Percentiles rank a stretch among this genome's conserved stretches.
Evolutionary conservation across 2,113 vertebrate genomes (phyloP).

Genomic region (Triplophysa siluroides): DNA sequence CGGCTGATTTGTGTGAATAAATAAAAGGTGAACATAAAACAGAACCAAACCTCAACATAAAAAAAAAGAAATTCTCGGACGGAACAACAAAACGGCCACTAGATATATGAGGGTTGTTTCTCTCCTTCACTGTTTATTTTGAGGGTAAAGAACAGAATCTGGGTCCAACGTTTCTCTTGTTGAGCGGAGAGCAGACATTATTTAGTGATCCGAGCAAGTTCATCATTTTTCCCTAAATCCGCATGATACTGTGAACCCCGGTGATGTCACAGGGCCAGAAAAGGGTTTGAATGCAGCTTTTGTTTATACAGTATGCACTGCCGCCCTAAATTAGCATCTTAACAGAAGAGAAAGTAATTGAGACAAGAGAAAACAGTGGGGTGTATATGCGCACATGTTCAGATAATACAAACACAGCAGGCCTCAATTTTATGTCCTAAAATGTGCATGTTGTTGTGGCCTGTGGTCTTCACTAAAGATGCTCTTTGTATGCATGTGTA

Average conservation of each 20-base stretch:
- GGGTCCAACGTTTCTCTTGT: constrained; percentile 8
- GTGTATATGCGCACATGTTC: neutral
- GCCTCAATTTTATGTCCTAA: neutral
- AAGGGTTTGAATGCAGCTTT: constrained; percentile 72
- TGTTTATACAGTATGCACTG: constrained; percentile 68
- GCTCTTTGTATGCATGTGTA: constrained; percentile 32
- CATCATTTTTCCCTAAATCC: constrained; percentile 79
- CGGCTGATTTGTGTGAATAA: constrained; percentile 35
- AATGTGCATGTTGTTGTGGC: neutral
- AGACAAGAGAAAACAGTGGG: neutral
- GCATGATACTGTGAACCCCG: constrained; percentile 62
- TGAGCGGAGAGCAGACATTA: constrained; percentile 32
- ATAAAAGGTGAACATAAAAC: constrained; percentile 38
- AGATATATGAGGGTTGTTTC: constrained; percentile 18
- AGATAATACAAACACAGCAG: neutral
- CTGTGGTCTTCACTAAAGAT: constrained; percentile 13
- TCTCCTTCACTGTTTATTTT: neutral
- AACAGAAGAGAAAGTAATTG: constrained; percentile 54
- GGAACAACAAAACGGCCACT: neutral
- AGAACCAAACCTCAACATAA: constrained; percentile 1
- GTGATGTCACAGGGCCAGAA: constrained; percentile 48
- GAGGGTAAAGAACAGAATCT: constrained; percentile 1
- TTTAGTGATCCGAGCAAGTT: constrained; percentile 64
- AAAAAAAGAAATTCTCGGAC: neutral
- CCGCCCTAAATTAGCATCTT: constrained; percentile 77